Evolutionary conservation across 2,797 vertebrate genomes (phyloP), one percentile per base, ranked within the genome.

Genomic region (Spatula clypeata): DNA sequence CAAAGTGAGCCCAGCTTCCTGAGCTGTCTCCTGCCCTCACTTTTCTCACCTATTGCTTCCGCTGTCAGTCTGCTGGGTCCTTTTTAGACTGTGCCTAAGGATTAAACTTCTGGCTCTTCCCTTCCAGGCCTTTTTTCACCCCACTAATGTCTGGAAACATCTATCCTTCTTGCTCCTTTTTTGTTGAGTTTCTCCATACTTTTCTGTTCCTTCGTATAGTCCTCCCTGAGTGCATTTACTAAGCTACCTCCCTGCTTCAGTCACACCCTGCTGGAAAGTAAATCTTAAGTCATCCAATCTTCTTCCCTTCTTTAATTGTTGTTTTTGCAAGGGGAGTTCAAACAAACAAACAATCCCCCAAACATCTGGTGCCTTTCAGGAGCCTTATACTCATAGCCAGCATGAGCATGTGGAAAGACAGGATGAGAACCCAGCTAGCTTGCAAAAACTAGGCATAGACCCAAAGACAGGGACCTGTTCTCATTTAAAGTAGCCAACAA

Each of bases 291-390:
- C 34, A 79, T 84, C 67, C 88, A 70, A 14, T 90, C 57, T 64
- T 93, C 47, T 71, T 88, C 36, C 44, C 55, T 92, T 86, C 62
- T 90, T 79, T 82, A 57, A 70, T 49, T 79, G 44, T 93, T 96
- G 88, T 85, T 95, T 92, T 92, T 85, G 60, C 60, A 88, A 90
- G 74, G 32, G 54, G 71, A 95, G 84, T 80, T 90, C 92, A 92
- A 92, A 65, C 62, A 86, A 95, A 94, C 74, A 93, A 71, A 74
- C 88, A 16, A 13, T 5, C 14, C 7, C 34, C 29, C 8, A 38
- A 86, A 58, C 69, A 95, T 87, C 90, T 97, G 93, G 71, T 97
- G 74, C 71, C 66, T 96, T 93, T 96, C 58, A 76, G 73, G 51
- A 91, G 31, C 75, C 62, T 92, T 86, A 81, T 83, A 79, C 45